phyloP scores from a whole-genome alignment of 2,888 invertebrate genomes.

The Lomographa bimaculata region DNA sequence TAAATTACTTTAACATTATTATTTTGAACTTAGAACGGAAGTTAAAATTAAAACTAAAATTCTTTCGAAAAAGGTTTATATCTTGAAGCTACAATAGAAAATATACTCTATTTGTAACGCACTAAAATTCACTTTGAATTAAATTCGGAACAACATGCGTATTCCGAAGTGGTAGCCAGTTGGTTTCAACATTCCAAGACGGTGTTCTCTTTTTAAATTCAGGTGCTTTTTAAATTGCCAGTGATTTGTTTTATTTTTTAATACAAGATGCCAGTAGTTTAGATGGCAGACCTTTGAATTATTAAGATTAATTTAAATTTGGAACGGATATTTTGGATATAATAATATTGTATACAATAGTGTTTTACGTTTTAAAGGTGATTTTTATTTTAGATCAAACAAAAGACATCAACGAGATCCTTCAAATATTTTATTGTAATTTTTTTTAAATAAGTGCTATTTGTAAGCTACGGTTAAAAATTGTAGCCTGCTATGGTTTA shows the following conservation, averaged over 20 bases:
- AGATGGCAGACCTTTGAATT: conserved; percentile 27
- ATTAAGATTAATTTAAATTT: conserved; percentile 29
- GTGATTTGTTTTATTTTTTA: conserved; percentile 65
- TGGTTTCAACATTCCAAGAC: conserved; percentile 71
- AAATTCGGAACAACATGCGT: conserved; percentile 46
- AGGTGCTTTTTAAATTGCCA: conserved; percentile 71
- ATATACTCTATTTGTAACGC: conserved; percentile 40
- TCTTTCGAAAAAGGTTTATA: conserved; percentile 7
- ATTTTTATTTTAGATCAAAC: conserved; percentile 4
- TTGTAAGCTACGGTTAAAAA: too few species aligned
- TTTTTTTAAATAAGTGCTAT: too few species aligned
- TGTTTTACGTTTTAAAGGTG: neutral
- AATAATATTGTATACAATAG: too few species aligned
- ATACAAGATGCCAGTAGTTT: conserved; percentile 45
- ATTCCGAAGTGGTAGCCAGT: conserved; percentile 72
- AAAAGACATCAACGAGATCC: conserved; percentile 21
- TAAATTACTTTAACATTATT: conserved; percentile 17
- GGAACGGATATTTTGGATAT: conserved; percentile 17
- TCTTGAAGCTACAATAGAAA: conserved; percentile 34
- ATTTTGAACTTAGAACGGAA: conserved; percentile 22
- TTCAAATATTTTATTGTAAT: neutral
- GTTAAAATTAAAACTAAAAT: conserved; percentile 18
- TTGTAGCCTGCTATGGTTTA: too few species aligned
- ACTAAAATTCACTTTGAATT: conserved; percentile 52
- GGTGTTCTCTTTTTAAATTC: conserved; percentile 71